Base-by-base conservation (phyloP, 2,797 vertebrate species). In the Typhlichthys eigenmanni region DNA sequence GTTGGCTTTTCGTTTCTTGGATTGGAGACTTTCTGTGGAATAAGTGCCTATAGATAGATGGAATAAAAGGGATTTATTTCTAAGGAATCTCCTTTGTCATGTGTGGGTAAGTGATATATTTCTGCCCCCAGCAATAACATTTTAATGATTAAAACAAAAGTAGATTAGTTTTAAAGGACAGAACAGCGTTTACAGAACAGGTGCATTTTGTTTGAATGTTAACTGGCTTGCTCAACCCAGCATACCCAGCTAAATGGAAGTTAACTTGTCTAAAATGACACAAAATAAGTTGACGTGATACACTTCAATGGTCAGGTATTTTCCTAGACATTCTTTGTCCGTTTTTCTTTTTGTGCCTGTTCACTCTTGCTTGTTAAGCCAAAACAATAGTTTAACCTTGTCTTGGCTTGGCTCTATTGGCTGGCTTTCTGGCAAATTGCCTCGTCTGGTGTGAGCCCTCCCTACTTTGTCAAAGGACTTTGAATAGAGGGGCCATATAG, bases 361-460 rank as follows among this genome's bases (percentile, higher is more conserved):
- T 89, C 88, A 90, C 90, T 93, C 85, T 91, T 88, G 89, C 92
- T 87, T 92, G 90, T 86, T 89, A 89, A 89, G 89, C 86, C 91
- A 90, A 92, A 92, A 92, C 92, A 93, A 92, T 91, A 90, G 90
- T 92, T 91, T 90, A 90, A 91, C 90, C 88, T 90, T 80, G 75
- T 89, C 89, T 86, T 85, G 85, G 88, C 87, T 91, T 76, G 83
- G 85, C 85, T 89, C 87, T 87, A 87, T 91, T 91, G 89, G 90
- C 89, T 86, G 83, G 84, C 84, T 91, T 87, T 88, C 82, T 91
- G 92, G 90, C 90, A 91, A 86, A 89, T 88, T 89, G 89, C 91
- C 89, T 84, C 82, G 88, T 91, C 90, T 90, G 88, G 79, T 88
- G 82, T 72, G 47, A 88, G 80, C 84, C 87, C 87, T 87, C 88